phyloP scores from a whole-genome alignment of 2,113 vertebrate species.

The Chlorodrepanis virens region DNA sequence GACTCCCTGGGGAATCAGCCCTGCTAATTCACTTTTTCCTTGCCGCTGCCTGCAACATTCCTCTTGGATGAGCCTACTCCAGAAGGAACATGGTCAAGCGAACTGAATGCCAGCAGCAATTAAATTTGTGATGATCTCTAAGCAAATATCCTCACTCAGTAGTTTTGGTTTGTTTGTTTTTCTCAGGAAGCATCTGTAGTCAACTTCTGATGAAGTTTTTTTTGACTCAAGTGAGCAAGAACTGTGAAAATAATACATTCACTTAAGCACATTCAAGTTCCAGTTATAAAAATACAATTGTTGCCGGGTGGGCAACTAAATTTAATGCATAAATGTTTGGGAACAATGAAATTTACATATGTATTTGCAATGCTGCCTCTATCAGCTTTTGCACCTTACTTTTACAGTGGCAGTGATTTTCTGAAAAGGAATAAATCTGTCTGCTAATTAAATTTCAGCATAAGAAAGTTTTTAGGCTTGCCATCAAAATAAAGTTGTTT shows the following conservation, averaged over 20 bases:
- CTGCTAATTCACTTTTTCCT: background rate
- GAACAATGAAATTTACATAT: background rate
- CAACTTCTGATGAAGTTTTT: background rate
- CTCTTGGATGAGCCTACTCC: background rate
- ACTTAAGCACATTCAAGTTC: background rate
- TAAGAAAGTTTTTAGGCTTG: background rate
- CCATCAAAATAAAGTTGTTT: background rate
- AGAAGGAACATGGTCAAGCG: background rate
- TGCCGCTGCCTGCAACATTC: background rate
- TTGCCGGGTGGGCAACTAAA: background rate
- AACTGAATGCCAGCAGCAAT: background rate
- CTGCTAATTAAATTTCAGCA: background rate
- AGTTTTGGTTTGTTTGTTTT: background rate
- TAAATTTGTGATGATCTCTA: background rate
- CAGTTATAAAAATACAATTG: background rate
- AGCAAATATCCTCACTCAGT: background rate
- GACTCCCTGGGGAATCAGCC: background rate
- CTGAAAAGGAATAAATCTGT: background rate
- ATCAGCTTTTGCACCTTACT: background rate
- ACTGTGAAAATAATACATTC: background rate
- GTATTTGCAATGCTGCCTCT: background rate
- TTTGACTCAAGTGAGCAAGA: background rate
- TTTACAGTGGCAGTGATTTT: background rate
- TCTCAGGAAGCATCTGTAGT: background rate
- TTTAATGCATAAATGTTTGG: background rate